Evolutionary conservation across 2,113 vertebrate genomes (phyloP).

Genomic region (Corvus cornix): DNA sequence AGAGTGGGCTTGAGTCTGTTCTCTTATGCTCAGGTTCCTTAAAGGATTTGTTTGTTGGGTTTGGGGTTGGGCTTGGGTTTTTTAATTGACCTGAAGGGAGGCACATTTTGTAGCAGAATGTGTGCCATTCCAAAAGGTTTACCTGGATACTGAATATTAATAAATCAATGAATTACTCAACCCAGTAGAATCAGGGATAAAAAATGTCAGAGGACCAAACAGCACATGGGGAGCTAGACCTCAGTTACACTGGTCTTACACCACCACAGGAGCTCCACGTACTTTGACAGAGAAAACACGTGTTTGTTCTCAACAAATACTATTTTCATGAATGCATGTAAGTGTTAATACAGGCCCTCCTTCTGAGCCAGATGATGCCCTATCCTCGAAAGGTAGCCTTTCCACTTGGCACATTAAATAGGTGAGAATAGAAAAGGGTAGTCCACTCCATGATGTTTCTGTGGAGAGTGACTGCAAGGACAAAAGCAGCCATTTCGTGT

Average conservation of each 20-base stretch:
- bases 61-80: not conserved
- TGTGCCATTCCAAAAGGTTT: not conserved
- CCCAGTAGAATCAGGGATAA: not conserved
- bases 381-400: not conserved
- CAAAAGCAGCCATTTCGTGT: not conserved
- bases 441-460: not conserved
- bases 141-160: not conserved
- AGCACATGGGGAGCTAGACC: not conserved
- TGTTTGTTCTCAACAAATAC: not conserved
- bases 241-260: not conserved
- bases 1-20: not conserved
- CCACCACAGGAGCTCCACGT: not conserved
- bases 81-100: not conserved
- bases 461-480: not conserved
- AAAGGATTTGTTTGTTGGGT: not conserved
- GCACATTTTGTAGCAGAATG: not conserved
- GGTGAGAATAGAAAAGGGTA: not conserved
- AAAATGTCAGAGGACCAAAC: not conserved
- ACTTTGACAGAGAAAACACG: not conserved
- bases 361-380: not conserved
- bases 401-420: not conserved
- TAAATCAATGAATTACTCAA: not conserved
- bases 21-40: not conserved
- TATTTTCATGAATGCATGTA: not conserved
- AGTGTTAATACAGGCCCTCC: rapidly evolving